phyloP scores from a whole-genome alignment of 2,113 vertebrate genomes.

The Okapia johnstoni region DNA sequence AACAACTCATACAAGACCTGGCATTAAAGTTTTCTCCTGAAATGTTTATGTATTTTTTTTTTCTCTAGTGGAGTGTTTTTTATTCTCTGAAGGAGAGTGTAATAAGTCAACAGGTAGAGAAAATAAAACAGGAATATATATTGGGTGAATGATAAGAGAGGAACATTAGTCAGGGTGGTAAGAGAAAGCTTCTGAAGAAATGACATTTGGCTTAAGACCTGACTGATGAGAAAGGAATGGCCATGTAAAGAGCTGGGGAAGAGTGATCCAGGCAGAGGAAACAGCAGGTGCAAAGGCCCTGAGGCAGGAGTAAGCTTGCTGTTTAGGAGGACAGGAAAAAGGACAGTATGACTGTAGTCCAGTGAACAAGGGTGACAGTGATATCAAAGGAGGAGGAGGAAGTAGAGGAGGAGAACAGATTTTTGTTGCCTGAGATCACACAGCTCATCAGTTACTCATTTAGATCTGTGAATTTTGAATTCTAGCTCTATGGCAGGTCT shows the following conservation, averaged over 20 bases:
- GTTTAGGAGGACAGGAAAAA: background rate
- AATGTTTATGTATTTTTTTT: background rate
- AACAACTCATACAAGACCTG: background rate
- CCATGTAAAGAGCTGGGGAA: background rate
- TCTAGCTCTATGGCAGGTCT: background rate
- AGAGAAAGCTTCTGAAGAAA: slow-evolving; percentile 29
- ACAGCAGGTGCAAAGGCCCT: background rate
- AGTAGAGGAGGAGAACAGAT: background rate
- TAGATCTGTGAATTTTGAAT: background rate
- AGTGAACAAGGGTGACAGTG: background rate
- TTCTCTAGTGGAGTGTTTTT: background rate
- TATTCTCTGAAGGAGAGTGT: background rate
- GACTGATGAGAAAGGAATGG: background rate
- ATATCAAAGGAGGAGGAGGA: background rate
- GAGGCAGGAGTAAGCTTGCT: background rate
- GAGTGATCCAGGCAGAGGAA: background rate
- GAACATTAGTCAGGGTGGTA: background rate
- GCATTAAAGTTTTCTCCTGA: background rate
- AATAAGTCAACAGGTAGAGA: background rate
- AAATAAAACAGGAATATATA: background rate
- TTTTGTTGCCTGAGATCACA: background rate
- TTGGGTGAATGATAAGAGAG: background rate
- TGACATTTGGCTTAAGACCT: background rate
- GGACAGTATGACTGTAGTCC: background rate
- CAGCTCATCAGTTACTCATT: background rate